Conservation (phyloP, 2,113 vertebrate species). For the Corythornis madagascariensis region DNA sequence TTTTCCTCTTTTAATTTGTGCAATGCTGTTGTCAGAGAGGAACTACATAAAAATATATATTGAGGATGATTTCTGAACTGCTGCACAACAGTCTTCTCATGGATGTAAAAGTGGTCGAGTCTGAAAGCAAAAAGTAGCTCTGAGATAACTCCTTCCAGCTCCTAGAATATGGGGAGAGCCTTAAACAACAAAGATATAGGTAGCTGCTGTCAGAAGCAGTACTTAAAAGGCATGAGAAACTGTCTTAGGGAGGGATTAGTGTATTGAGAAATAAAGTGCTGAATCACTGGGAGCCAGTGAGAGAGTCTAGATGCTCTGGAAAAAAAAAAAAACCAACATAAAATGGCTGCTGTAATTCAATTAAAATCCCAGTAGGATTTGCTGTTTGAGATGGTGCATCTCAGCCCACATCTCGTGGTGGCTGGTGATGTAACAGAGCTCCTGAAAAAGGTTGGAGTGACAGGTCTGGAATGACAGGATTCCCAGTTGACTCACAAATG, state of each 20-base stretch:
- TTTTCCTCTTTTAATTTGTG: background rate
- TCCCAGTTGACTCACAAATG: background rate
- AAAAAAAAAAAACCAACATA: background rate
- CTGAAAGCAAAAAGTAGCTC: background rate
- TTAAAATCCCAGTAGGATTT: constrained; percentile 31
- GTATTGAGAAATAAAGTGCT: constrained; percentile 26
- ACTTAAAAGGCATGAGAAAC: background rate
- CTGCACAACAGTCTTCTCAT: background rate
- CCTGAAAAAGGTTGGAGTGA: background rate
- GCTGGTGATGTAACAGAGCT: background rate
- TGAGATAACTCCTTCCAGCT: background rate
- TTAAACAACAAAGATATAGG: background rate
- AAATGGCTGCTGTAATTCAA: background rate
- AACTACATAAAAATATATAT: background rate
- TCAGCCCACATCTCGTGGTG: background rate
- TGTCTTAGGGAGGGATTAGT: constrained; percentile 7
- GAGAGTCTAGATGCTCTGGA: background rate
- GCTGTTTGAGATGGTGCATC: background rate
- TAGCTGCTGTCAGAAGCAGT: background rate
- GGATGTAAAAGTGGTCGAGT: background rate
- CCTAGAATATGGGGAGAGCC: background rate
- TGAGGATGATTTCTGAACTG: background rate
- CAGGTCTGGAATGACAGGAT: background rate
- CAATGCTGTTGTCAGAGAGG: background rate
- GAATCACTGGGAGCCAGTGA: background rate